phyloP scores from a whole-genome alignment of 2,113 vertebrate species.

The Callionymus lyra region DNA sequence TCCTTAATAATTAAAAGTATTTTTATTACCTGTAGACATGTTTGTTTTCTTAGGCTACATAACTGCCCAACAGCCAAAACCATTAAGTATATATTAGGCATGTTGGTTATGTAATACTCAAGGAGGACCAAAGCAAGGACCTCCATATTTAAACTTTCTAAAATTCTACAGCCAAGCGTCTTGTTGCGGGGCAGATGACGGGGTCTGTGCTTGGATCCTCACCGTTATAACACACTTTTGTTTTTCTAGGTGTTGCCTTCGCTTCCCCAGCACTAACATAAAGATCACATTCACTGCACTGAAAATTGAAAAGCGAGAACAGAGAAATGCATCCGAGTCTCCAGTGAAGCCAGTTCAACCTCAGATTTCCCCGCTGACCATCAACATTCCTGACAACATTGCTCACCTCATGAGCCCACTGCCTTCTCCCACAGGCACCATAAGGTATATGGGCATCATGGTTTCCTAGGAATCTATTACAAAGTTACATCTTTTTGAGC shows the following conservation, averaged over 20 bases:
- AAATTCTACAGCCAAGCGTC: neutral
- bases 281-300: conserved; percentile 97
- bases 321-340: conserved; percentile 84
- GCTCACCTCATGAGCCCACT: conserved; percentile 96
- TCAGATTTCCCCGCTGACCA: conserved; percentile 93
- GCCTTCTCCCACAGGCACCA: conserved; percentile 92
- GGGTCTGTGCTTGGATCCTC: no score
- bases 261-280: conserved; percentile 98
- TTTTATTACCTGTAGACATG: no score
- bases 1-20: no score
- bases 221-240: neutral
- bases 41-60: no score
- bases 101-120: conserved; percentile 28
- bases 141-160: conserved; percentile 44
- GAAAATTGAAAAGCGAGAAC: conserved; percentile 85
- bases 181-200: no score
- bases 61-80: no score
- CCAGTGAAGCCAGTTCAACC: conserved; percentile 89
- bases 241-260: conserved; percentile 84
- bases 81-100: conserved; percentile 8
- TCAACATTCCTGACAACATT: conserved; percentile 98
- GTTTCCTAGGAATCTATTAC: no score
- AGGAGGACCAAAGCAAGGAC: conserved; percentile 23
- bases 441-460: conserved; percentile 72
- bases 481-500: no score